Conservation (phyloP, 2,113 vertebrate genomes). For the Platysteira castanea region DNA sequence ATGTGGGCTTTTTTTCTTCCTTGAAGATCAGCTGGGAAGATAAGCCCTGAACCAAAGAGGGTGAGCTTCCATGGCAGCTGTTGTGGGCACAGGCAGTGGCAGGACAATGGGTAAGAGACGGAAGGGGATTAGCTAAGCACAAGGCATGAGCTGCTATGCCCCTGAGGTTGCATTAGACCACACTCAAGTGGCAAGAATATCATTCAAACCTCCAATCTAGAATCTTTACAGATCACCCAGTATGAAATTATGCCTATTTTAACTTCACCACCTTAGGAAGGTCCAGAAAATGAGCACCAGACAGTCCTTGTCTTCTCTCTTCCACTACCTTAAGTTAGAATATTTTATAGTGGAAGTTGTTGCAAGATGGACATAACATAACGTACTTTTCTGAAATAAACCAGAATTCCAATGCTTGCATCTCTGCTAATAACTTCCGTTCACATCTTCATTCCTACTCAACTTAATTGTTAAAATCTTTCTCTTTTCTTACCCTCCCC, state of each 20-base stretch:
- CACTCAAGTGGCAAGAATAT: background rate
- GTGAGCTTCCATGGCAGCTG: background rate
- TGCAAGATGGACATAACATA: background rate
- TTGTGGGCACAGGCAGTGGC: background rate
- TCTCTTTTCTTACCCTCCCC: background rate
- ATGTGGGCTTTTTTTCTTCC: fast-evolving
- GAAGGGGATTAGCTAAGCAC: background rate
- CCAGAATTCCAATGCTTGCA: background rate
- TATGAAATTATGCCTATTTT: background rate
- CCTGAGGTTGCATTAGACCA: background rate
- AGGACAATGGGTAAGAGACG: background rate
- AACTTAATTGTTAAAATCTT: background rate
- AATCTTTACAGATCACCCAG: background rate
- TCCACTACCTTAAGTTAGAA: background rate
- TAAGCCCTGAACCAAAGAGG: background rate
- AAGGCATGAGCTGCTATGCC: fast-evolving
- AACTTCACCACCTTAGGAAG: background rate
- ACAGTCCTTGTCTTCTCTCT: background rate
- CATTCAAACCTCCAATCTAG: background rate
- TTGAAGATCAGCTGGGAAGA: background rate
- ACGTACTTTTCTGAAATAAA: background rate
- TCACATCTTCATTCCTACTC: background rate
- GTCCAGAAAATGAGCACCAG: background rate
- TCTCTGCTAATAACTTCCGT: background rate
- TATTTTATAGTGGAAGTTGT: background rate